A percentile compares a stretch with the other conserved stretches of the same genome.
Conservation (phyloP, 30 jellyfish, hydroid and myxozoan species). For the Pseudorhiza aurosa region DNA sequence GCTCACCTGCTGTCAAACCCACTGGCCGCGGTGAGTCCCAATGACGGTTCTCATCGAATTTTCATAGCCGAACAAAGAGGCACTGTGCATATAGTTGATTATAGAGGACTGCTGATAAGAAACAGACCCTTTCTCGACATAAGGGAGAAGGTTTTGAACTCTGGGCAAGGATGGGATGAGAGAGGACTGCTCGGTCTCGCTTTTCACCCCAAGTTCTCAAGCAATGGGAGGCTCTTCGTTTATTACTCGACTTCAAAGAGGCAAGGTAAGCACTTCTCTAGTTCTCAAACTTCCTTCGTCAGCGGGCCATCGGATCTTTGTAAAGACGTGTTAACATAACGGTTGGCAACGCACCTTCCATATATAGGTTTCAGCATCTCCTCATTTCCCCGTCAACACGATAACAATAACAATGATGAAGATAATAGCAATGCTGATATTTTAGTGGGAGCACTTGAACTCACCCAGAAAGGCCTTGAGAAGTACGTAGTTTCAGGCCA, state of each 20-base stretch:
- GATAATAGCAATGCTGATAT: too few species aligned
- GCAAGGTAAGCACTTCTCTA: not conserved
- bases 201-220: slow-evolving; percentile 80
- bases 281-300: not conserved
- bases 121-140: slow-evolving; percentile 78
- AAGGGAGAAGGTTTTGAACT: slow-evolving; percentile 60
- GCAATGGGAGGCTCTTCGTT: slow-evolving; percentile 82
- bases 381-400: too few species aligned
- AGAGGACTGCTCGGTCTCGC: slow-evolving; percentile 93
- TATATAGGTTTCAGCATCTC: too few species aligned
- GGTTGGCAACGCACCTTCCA: too few species aligned
- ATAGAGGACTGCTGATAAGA: slow-evolving; percentile 14
- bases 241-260: slow-evolving; percentile 67
- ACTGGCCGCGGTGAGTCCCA: slow-evolving; percentile 75
- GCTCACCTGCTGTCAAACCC: slow-evolving; percentile 62
- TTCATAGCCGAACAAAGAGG: slow-evolving; percentile 91
- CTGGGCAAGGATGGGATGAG: slow-evolving; percentile 97
- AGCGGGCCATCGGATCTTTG: too few species aligned
- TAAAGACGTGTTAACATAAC: too few species aligned
- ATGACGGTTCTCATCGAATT: slow-evolving; percentile 89
- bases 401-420: too few species aligned
- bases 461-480: slow-evolving; percentile 4
- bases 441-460: slow-evolving; percentile 2
- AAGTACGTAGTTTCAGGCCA: not conserved
- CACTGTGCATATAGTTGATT: slow-evolving; percentile 33